A percentile compares a stretch with the other conserved stretches of the same genome.
phyloP scores from a whole-genome alignment of 1,140 invertebrate species.

The Drosophila teissieri region DNA sequence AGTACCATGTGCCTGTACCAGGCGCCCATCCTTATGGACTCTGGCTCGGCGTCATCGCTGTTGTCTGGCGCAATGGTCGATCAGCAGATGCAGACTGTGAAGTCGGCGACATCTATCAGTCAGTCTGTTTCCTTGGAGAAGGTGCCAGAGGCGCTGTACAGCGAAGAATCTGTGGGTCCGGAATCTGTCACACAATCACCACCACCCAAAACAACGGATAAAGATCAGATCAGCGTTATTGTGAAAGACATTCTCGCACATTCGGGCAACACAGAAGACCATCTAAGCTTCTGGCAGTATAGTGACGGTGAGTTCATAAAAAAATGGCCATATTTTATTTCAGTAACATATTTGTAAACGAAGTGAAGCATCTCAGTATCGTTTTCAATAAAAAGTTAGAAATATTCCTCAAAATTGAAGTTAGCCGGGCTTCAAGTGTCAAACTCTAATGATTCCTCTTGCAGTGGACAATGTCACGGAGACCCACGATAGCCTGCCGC shows the following conservation, averaged over 20 bases:
- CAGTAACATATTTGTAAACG: too few species aligned
- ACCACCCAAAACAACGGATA: slow-evolving; percentile 35
- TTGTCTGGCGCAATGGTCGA: slow-evolving; percentile 39
- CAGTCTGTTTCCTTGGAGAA: slow-evolving; percentile 17
- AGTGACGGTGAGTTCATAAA: slow-evolving; percentile 58
- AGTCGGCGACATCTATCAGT: slow-evolving; percentile 1
- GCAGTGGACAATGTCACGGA: slow-evolving; percentile 68
- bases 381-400: neutral
- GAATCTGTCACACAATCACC: neutral
- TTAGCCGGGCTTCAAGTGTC: neutral
- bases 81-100: slow-evolving; percentile 66
- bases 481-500: slow-evolving; percentile 18
- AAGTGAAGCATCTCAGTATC: too few species aligned
- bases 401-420: neutral
- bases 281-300: slow-evolving; percentile 65
- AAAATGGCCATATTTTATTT: too few species aligned
- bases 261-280: slow-evolving; percentile 60
- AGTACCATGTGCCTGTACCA: slow-evolving; percentile 39
- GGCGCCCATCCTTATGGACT: slow-evolving; percentile 28
- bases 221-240: slow-evolving; percentile 72
- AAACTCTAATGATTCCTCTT: slow-evolving; percentile 17
- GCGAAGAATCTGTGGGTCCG: slow-evolving; percentile 3
- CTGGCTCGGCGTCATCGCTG: slow-evolving; percentile 32
- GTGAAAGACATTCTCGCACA: slow-evolving; percentile 69
- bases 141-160: slow-evolving; percentile 10